Base-by-base conservation (phyloP, 2,888 invertebrate genomes). In the Drosophila nigritarsus region DNA sequence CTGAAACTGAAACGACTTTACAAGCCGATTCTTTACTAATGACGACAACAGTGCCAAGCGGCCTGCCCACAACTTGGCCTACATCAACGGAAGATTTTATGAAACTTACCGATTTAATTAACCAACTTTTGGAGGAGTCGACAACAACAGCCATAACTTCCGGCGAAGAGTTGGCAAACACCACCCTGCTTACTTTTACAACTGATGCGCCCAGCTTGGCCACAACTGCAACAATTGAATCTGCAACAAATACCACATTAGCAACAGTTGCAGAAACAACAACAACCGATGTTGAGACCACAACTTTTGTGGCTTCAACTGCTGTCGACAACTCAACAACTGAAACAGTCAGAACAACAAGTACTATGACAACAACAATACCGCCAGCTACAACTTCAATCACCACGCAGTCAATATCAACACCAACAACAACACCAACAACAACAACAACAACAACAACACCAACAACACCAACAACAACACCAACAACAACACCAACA, bases 41-140 rank as follows among this genome's bases (percentile, higher is more conserved):
- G 13, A 13, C 36, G 62, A 27, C 54, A 34, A 24, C 29, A n/a
- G 42, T 9, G 18, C 32, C 59, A 29, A 73, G 51, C 36, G 61
- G 56, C 45, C 9, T 40, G 51, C 27, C 38, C 3, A 24, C 48
- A 55, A 51, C 58, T 6, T 71, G 83, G 60, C 83, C 90, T 0
- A 75, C 80, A 5, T 76, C 92, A n/a, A 80, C 76, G 0, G 77
- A 80, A 51, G 90, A 85, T 59, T 75, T 85, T 2, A 69, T 42
- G 63, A 89, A 75, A 56, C 50, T 89, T 13, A 65, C 74, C 1
- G 78, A 85, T 27, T 66, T 90, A 48, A 75, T 81, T 18, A 80
- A 67, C 6, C 79, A 89, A 61, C 61, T 83, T 24, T 55, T 78
- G 29, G 72, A 80, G 34, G 70, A 65, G 58, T 64, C 66, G 29